Conservation (phyloP, 1,140 invertebrate genomes). For the Anoplolepis gracilipes region DNA sequence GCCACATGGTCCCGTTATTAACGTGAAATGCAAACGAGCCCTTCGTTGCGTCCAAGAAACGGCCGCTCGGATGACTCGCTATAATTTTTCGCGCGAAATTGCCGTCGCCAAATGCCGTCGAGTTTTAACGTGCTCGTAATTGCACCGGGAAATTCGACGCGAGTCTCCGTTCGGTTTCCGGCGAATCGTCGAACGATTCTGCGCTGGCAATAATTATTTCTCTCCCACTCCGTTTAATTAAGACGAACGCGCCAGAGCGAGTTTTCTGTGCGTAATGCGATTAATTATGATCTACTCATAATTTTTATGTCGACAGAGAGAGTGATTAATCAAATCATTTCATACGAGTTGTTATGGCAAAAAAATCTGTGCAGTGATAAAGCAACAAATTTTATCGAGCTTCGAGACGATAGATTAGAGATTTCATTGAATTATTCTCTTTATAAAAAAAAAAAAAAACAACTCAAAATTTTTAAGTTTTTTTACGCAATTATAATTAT, state of each 20-base stretch:
- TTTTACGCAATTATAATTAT: not conserved
- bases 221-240: not conserved
- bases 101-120: constrained; percentile 32
- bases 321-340: not conserved
- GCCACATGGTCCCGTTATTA: constrained; percentile 74
- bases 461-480: not conserved
- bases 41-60: constrained; percentile 71
- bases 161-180: constrained; percentile 29
- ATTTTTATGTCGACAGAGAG: constrained; percentile 18
- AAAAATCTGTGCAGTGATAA: not conserved
- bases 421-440: not conserved
- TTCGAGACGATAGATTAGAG: too few species aligned
- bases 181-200: not conserved
- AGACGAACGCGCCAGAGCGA: not conserved
- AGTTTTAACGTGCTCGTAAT: constrained; percentile 60
- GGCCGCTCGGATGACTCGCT: constrained; percentile 48
- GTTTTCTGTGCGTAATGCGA: too few species aligned
- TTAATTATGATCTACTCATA: not conserved
- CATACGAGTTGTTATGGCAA: not conserved
- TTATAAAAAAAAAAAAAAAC: not conserved
- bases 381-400: not conserved
- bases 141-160: constrained; percentile 1
- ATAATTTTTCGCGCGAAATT: constrained; percentile 68
- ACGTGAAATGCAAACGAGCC: constrained; percentile 74
- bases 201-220: not conserved